Base-by-base conservation (phyloP, 2,113 vertebrate genomes). In the Lagopus leucura region DNA sequence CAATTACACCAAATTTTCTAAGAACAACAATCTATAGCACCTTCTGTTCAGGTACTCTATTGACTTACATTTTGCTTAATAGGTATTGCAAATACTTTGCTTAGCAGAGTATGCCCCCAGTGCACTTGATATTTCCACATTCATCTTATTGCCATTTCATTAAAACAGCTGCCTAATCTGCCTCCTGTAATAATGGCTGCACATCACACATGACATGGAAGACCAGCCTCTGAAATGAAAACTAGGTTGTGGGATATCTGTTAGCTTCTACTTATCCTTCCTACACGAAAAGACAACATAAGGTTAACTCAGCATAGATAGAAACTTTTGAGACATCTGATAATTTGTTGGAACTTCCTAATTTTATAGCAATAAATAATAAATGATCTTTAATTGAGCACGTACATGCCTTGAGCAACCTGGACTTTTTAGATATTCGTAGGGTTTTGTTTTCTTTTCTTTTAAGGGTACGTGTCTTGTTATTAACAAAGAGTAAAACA, bases 141-240 rank as follows among this genome's bases (percentile, higher is more conserved):
- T 93, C 43, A 91, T 93, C 72, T 90, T 88, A 60, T 25, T 95
- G 16, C 2, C 60, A 88, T 88, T 95, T 90, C 81, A 86, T 95
- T 95, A 92, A 89, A 69, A 92, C 60, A 63, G 71, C 43, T 91
- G 57, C 40, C 58, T 91, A 88, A 96, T 93, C 81, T 90, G 78
- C 71, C 63, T 87, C n/a, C 79, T 92, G 61, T 63, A 91, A 69
- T 78, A 93, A 84, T 63, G 72, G 60, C 43, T 95, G 67, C 70
- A 78, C n/a, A 82, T 93, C 77, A 86, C 60, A 87, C 34, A 27
- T 60, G 58, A 79, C 81, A 89, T 76, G 43, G 71, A 94, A 89
- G 72, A 88, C 32, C 82, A 90, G 69, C 19, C 82, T 79, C 72
- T 54, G 79, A 58, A 88, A 85, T 42, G 6, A 89, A 91, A 73